Percentiles rank a stretch among this genome's conserved stretches.
Evolutionary conservation across 1,140 invertebrate species (phyloP).

Genomic region (Drosophila equinoxialis): DNA sequence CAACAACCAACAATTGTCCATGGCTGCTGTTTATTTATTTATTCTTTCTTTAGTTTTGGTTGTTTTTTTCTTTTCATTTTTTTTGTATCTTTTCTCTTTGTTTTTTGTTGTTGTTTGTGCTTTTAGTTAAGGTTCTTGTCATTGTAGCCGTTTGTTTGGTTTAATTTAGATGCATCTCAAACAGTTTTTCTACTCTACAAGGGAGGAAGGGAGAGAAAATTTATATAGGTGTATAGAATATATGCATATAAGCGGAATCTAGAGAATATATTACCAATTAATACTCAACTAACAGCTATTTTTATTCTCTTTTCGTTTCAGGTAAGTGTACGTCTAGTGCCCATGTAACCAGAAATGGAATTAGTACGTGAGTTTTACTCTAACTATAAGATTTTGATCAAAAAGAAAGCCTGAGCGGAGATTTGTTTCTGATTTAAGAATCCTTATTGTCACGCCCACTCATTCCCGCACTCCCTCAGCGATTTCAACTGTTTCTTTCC

Average conservation of each 20-base stretch:
- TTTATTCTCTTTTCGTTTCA: constrained; percentile 42
- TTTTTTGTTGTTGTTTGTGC: constrained; percentile 22
- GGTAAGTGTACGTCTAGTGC: constrained; percentile 44
- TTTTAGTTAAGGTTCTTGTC: constrained; percentile 55
- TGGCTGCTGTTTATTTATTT: constrained; percentile 25
- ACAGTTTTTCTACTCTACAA: constrained; percentile 21
- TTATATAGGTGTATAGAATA: constrained; percentile 35
- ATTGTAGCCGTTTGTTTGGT: constrained; percentile 54
- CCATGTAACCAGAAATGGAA: too few species aligned
- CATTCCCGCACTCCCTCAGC: background rate
- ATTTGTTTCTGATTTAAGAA: background rate
- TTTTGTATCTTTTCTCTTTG: constrained; percentile 13
- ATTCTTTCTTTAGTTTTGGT: constrained; percentile 27
- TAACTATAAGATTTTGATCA: background rate
- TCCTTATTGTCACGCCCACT: background rate
- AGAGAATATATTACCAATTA: background rate
- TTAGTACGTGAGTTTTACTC: background rate
- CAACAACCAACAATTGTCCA: constrained; percentile 37
- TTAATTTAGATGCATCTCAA: constrained; percentile 62
- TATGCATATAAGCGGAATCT: constrained; percentile 32
- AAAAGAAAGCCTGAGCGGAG: background rate
- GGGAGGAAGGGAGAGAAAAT: too few species aligned
- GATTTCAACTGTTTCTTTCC: background rate
- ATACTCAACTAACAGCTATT: constrained; percentile 21
- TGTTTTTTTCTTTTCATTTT: constrained; percentile 20